Conservation (phyloP, 2,113 vertebrate genomes). For the Hypomesus transpacificus region DNA sequence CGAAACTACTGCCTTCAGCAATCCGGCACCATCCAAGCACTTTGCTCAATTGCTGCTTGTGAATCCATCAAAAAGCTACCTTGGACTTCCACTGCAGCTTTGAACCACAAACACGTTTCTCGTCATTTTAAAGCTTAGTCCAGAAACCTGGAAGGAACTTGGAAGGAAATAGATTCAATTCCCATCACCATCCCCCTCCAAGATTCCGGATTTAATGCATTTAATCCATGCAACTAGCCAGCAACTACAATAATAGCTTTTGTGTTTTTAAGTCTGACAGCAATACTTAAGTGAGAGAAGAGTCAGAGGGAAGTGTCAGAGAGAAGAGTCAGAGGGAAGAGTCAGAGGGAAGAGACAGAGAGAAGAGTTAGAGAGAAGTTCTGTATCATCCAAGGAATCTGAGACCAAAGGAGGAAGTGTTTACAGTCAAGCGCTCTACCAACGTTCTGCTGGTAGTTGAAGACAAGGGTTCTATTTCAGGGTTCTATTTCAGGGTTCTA, state of each 20-base stretch:
- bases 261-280: neutral
- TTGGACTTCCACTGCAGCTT: neutral
- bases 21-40: neutral
- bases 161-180: neutral
- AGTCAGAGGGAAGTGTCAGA: neutral
- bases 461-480: too few species aligned
- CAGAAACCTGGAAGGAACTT: too few species aligned
- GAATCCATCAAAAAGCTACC: neutral
- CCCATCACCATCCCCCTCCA: neutral
- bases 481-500: too few species aligned
- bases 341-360: too few species aligned
- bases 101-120: neutral
- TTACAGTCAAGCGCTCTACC: too few species aligned
- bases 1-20: neutral
- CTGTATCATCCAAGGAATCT: too few species aligned
- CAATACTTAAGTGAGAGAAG: neutral
- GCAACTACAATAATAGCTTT: neutral
- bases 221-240: neutral
- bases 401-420: too few species aligned
- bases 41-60: neutral
- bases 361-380: too few species aligned
- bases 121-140: too few species aligned
- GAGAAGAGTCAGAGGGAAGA: too few species aligned
- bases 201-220: neutral
- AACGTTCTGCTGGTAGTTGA: too few species aligned